A percentile compares a stretch with the other conserved stretches of the same genome.
Evolutionary conservation across 2,888 invertebrate species (phyloP).

Genomic region (Parochlus steinenii): DNA sequence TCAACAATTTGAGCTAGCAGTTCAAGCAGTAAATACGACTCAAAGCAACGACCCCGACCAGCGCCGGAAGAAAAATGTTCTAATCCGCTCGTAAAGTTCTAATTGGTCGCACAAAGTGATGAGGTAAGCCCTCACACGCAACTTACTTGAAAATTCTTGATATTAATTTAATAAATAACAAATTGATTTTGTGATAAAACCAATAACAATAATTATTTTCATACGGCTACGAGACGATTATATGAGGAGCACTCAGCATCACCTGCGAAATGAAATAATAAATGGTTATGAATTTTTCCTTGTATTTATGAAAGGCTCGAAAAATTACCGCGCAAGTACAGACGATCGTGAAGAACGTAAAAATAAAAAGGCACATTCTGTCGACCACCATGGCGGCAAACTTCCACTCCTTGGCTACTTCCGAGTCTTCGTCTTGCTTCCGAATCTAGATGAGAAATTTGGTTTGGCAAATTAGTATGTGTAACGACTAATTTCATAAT

Average conservation of each 20-base stretch:
- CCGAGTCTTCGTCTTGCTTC: slow-evolving; percentile 86
- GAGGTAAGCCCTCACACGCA: not conserved
- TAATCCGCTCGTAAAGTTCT: no score
- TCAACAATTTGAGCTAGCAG: no score
- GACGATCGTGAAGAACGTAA: slow-evolving; percentile 95
- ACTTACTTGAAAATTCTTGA: slow-evolving; percentile 32
- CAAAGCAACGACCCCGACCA: no score
- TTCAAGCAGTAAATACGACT: no score
- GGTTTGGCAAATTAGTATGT: no score
- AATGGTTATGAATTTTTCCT: slow-evolving; percentile 77
- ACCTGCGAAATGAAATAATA: no score
- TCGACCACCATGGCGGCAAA: slow-evolving; percentile 99
- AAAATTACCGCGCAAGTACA: slow-evolving; percentile 93
- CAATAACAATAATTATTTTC: slow-evolving; percentile 35
- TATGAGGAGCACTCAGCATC: slow-evolving; percentile 32
- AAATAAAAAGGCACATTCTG: slow-evolving; percentile 98
- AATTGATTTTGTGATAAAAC: slow-evolving; percentile 35
- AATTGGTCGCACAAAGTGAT: no score
- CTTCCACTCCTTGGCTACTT: slow-evolving; percentile 96
- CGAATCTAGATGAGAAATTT: slow-evolving; percentile 46
- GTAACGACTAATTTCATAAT: no score
- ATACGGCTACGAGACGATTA: slow-evolving; percentile 35
- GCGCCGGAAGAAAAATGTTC: not conserved
- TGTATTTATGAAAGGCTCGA: slow-evolving; percentile 92
- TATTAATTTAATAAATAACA: slow-evolving; percentile 35